Base-by-base conservation (phyloP, 2,888 invertebrate genomes). In the Stictocephala bisonia region DNA sequence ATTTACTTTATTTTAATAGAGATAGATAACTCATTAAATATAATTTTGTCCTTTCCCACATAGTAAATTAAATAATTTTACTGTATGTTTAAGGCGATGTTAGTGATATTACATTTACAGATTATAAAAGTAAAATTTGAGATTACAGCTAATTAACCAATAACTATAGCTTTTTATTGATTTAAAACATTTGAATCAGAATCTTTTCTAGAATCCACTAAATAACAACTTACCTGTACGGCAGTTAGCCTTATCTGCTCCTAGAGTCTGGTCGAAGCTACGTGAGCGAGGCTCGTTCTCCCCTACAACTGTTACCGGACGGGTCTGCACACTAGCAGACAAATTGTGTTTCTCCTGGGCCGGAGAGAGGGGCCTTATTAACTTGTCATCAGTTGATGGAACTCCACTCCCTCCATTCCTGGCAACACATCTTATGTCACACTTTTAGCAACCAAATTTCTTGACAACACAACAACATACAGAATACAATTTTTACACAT, bases 261-360 rank as follows among this genome's bases (percentile, higher is more conserved):
- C 71, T 20, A 58, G 18, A 27, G 69, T 44, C 80, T 90, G 88
- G 79, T 91, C 91, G 79, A 89, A 90, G 79, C 90, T 90, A 71
- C 90, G 86, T n/a, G 90, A 88, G 67, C 90, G 85, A 13, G 89
- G 88, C 80, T 90, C 90, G 41, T 82, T 82, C 41, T 83, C 83
- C 11, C 78, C 27, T 1, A 6, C 35, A 9, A 11, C 35, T 9
- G 35, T 9, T 9, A 15, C 15, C 7, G 44, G 6, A 15, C n/a
- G n/a, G n/a, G 7, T 9, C 44, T 44, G 44, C 15, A 40, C 40
- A 40, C 22, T 60, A 20, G 3, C 35, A 6, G 48, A 44, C 15
- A 71, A 48, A 60, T 40, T 70, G 27, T 29, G 44, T 15, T 71
- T 60, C n/a, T 51, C 41, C 40, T 70, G 51, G 7, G 40, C 58